Evolutionary conservation across 2,888 invertebrate genomes (phyloP).

Genomic region (Macrophya alboannulata): DNA sequence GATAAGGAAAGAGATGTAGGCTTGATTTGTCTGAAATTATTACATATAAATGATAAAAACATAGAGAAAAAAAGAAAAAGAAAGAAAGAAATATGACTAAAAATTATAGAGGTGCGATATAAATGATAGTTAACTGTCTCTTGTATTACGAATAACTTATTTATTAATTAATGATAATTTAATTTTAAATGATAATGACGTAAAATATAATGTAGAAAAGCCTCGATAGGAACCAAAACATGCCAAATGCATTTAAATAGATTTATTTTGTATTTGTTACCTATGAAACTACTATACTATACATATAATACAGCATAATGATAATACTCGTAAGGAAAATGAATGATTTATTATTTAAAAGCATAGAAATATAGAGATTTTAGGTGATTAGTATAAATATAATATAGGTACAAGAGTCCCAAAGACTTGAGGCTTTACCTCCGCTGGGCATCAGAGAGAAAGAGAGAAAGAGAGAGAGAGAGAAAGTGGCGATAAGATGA

Average conservation of each 20-base stretch:
- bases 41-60: neutral
- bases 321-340: slow-evolving; percentile 57
- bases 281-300: slow-evolving; percentile 45
- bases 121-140: neutral
- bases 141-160: slow-evolving; percentile 40
- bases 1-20: slow-evolving; percentile 6
- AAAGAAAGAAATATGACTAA: neutral
- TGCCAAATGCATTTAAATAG: slow-evolving; percentile 76
- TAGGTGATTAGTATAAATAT: slow-evolving; percentile 54
- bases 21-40: slow-evolving; percentile 20
- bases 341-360: slow-evolving; percentile 42
- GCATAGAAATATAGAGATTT: slow-evolving; percentile 56
- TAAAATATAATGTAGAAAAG: slow-evolving; percentile 28
- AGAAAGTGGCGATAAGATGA: neutral
- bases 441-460: slow-evolving; percentile 51
- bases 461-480: slow-evolving; percentile 20
- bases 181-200: slow-evolving; percentile 30
- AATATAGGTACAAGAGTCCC: slow-evolving; percentile 48
- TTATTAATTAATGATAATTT: slow-evolving; percentile 40
- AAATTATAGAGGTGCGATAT: neutral
- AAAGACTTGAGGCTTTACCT: slow-evolving; percentile 51
- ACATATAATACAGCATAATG: slow-evolving; percentile 59
- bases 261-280: slow-evolving; percentile 70
- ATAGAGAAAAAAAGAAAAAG: neutral
- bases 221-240: slow-evolving; percentile 64